These are phyloP conservation scores for Hormiphora californensis DNA, from an alignment of 37 sponge, comb jelly and placozoan genomes.

Conservation along the genomic window DNA sequence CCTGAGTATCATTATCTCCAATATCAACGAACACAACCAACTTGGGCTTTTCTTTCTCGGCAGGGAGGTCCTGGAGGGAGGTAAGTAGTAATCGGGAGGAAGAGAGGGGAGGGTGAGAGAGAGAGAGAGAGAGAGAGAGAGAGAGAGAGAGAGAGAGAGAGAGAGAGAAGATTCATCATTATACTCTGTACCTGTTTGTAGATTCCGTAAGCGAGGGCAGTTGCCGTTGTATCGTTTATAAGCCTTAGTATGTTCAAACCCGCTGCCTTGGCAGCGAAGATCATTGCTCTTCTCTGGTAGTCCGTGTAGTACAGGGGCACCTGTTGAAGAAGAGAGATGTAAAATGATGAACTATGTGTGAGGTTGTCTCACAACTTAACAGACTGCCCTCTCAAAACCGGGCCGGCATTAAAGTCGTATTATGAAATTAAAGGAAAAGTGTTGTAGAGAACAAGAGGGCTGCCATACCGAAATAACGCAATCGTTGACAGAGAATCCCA, in stretches of 20 bases:
- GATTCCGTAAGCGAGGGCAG: slow-evolving; percentile 94
- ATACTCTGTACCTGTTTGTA: slow-evolving; percentile 67
- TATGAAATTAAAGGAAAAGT: too few relatives aligned
- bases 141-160: too few relatives aligned
- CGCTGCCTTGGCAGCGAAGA: slow-evolving; percentile 76
- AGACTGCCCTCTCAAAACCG: too few relatives aligned
- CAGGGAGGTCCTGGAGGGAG: slow-evolving; percentile 85
- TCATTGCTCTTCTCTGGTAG: slow-evolving; percentile 81
- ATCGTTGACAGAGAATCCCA: slow-evolving; percentile 72
- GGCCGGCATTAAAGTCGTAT: too few relatives aligned
- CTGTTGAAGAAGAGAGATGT: slow-evolving; percentile 48
- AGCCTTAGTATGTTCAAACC: slow-evolving; percentile 87
- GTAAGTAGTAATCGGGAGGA: too few relatives aligned
- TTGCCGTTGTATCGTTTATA: slow-evolving; percentile 94
- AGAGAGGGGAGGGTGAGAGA: too few relatives aligned
- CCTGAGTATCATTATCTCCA: slow-evolving; percentile 69
- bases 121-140: too few relatives aligned
- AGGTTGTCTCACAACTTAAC: too few relatives aligned
- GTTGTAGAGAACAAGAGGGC: neutral
- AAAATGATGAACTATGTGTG: neutral
- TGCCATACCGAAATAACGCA: slow-evolving; percentile 87
- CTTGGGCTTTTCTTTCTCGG: slow-evolving; percentile 74
- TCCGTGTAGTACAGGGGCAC: slow-evolving; percentile 90
- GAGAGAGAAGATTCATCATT: neutral
- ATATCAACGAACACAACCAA: slow-evolving; percentile 96